Percentiles rank a stretch among this genome's conserved stretches.
phyloP scores from a whole-genome alignment of 2,113 vertebrate species.

The Rhabdomys dilectus region DNA sequence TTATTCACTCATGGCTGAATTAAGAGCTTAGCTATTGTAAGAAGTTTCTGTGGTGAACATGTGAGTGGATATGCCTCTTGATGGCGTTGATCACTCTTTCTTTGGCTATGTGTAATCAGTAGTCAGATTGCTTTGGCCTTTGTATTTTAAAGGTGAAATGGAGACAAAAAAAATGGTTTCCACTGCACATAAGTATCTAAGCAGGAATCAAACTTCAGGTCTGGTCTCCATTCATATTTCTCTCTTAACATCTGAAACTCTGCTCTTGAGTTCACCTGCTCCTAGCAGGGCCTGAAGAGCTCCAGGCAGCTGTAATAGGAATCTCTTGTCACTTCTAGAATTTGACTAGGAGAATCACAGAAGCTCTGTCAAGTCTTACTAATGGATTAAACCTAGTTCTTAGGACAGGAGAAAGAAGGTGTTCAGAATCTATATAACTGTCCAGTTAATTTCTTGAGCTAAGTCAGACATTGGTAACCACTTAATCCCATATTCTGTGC shows the following conservation, averaged over 20 bases:
- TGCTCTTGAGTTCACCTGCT: neutral
- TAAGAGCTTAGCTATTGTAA: neutral
- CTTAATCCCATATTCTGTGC: neutral
- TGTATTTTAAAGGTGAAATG: neutral
- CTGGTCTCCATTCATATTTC: neutral
- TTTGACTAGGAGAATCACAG: neutral
- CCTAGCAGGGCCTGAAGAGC: neutral
- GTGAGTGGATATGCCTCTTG: neutral
- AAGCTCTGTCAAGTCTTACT: neutral
- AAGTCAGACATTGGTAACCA: neutral
- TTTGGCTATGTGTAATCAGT: neutral
- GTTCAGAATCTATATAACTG: constrained; percentile 39
- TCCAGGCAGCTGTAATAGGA: neutral
- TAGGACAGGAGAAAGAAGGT: neutral
- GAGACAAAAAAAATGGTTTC: neutral
- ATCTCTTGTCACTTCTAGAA: neutral
- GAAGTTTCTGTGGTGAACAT: neutral
- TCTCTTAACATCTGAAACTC: neutral
- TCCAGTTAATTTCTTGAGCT: neutral
- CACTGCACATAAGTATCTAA: neutral
- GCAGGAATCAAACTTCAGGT: neutral
- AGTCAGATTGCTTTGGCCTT: neutral
- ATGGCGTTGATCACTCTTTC: neutral
- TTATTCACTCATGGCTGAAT: neutral
- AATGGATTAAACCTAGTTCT: neutral